A percentile compares a stretch with the other conserved stretches of the same genome.
phyloP scores from a whole-genome alignment of 30 jellyfish, hydroid and myxozoan genomes.

The Aurelia aurita complex sp. Pacific region DNA sequence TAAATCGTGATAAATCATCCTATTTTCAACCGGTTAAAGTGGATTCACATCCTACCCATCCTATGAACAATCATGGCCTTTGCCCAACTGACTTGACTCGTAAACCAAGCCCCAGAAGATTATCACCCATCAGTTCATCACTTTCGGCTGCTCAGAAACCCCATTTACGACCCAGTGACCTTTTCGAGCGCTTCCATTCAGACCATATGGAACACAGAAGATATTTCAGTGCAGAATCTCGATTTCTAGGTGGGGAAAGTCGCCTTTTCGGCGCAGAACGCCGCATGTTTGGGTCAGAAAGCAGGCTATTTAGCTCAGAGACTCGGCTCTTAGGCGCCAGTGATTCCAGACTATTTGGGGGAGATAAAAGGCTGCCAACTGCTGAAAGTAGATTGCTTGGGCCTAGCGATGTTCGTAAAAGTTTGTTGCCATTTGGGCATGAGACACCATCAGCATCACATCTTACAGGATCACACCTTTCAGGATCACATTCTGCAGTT shows the following conservation, averaged over 20 bases:
- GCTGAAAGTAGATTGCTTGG: conserved; percentile 61
- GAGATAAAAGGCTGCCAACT: conserved; percentile 41
- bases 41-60: conserved; percentile 31
- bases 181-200: conserved; percentile 49
- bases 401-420: conserved; percentile 30
- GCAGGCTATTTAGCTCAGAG: conserved; percentile 23
- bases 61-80: conserved; percentile 42
- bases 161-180: conserved; percentile 43
- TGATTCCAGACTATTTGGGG: conserved; percentile 52
- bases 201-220: conserved; percentile 62
- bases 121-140: conserved; percentile 56
- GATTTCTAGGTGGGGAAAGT: conserved; percentile 40
- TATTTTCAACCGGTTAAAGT: conserved; percentile 63
- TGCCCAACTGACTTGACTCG: conserved; percentile 44
- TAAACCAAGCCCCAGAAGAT: conserved; percentile 62
- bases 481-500: conserved; percentile 40
- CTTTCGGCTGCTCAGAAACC: conserved; percentile 44
- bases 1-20: conserved; percentile 66
- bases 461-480: conserved; percentile 49
- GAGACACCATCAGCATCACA: conserved; percentile 54
- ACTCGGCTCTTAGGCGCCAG: conserved; percentile 41
- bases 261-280: conserved; percentile 52
- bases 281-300: conserved; percentile 23
- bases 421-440: conserved; percentile 65
- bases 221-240: conserved; percentile 28